Evolutionary conservation across 2,888 invertebrate genomes (phyloP), one percentile per base, ranked within the genome.

Genomic region (Drosophila mayaguana): DNA sequence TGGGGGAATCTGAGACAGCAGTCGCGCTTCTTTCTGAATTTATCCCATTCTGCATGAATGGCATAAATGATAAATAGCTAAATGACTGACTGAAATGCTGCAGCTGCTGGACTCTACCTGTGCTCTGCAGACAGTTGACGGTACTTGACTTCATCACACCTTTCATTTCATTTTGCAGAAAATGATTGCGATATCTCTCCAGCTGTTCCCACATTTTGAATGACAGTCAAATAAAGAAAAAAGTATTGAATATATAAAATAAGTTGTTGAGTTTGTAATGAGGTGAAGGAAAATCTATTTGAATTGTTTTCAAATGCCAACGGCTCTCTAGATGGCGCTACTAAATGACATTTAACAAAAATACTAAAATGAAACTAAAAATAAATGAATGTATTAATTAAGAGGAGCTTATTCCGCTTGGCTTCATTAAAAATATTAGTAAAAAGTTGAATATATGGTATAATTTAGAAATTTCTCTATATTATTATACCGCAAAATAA

Each of bases 191-290:
- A 66, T 88, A 89, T 53, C 67, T 75, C 28, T 84, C 90, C 28
- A 90, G 59, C 61, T 91, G 63, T 43, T 86, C 80, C 92, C 92
- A 92, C 92, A 92, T 92, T 56, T 67, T 78, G 16, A 11, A n/a
- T 11, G 42, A 20, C 25, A 22, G 14, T 48, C 5, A 18, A 48
- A 38, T 63, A 4, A 51, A 14, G 5, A 61, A 28, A 36, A 34
- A 36, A 40, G 22, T 45, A 38, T 48, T 3, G 28, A 56, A 53
- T 32, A 53, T 53, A 53, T 16, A 36, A 38, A 38, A 34, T 38
- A 36, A 8, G 7, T 18, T 36, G 5, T 34, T 8, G 8, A 11
- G 32, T 6, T 9, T 32, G 14, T 32, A 12, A 3, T 50, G 40
- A 3, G 64, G 48, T 16, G 2, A 56, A 43, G 12, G 38, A 9